These are phyloP conservation scores for Cinclus cinclus DNA, from an alignment of 2,113 vertebrate species.

Conservation along the genomic window DNA sequence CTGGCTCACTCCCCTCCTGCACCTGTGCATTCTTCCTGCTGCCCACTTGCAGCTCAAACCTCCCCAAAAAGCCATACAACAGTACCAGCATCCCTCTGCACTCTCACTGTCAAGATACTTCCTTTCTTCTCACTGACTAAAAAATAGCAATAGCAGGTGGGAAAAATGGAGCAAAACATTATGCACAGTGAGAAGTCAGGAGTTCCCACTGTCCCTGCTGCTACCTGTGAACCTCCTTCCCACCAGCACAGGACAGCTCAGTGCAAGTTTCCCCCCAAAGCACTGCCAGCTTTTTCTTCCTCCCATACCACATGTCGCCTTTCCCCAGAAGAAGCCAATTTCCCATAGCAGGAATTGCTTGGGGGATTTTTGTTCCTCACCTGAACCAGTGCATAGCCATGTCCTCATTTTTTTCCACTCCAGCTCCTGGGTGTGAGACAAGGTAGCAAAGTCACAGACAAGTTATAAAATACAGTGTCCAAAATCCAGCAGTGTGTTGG, in stretches of 20 bases:
- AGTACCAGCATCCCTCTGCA: background rate
- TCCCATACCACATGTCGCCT: background rate
- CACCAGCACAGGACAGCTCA: background rate
- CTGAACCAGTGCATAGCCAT: slow-evolving; percentile 72
- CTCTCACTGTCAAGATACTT: rapidly evolving
- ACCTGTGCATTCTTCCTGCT: background rate
- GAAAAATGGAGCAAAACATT: background rate
- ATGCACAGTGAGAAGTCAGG: background rate
- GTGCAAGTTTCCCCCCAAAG: rapidly evolving
- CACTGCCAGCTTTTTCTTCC: background rate
- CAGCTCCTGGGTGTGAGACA: slow-evolving; percentile 53
- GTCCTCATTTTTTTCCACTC: slow-evolving; percentile 59
- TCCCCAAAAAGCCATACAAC: background rate
- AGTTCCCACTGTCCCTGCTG: background rate
- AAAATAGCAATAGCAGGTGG: background rate
- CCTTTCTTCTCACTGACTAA: background rate
- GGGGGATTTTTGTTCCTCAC: background rate
- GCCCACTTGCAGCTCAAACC: background rate
- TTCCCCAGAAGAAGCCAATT: background rate
- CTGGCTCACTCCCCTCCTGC: background rate
- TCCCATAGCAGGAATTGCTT: background rate
- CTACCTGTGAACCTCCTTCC: background rate
- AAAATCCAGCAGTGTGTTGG: background rate
- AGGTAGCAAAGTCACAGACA: background rate
- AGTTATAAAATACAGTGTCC: background rate